Evolutionary conservation across 2,113 vertebrate species (phyloP), one percentile per base, ranked within the genome.

Genomic region (Corydoras sp.): DNA sequence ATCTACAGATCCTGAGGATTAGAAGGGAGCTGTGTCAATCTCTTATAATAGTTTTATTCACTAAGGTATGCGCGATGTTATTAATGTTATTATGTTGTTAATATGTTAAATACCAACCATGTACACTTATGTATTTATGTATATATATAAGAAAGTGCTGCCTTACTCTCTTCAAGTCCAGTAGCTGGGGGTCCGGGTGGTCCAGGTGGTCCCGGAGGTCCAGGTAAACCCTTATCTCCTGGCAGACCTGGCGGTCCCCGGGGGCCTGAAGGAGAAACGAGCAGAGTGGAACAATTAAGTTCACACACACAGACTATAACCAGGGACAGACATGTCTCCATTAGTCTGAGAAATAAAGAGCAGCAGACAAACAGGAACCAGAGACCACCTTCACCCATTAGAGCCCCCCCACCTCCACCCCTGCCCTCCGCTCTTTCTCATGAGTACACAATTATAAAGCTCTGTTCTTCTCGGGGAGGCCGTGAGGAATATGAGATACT

Each of bases 211-310:
- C 90, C 91, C 0, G 89, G 88, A 10, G 82, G 92, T 0, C 94
- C 94, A 0, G 91, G 89, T 11, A 84, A 82, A 14, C 95, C 95
- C 71, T 83, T 93, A 62, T 95, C 91, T 79, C 93, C 94, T 2
- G 91, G 92, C 54, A 82, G 81, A 35, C 95, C 95, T 0, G 91
- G 91, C 3, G 88, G 90, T 53, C 94, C 95, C 68, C 75, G 93
- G 72, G 77, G 92, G 75, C 35, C 95, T 77, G 83, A 84, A 65
- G 87, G 87, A 88, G 69, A 64, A 68, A 68, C 73, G 24, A 71
- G 65, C 72, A 10, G 54, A 78, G n/a, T 76, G 50, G 79, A 53
- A 75, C 43, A 24, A 14, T 56, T 56, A 60, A 53, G 35, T 59
- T 54, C 59, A 51, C 13, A 53, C 12, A 53, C 12, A 64, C 12